Percentiles rank a stretch among this genome's conserved stretches.
Conservation (phyloP, 2,113 vertebrate species). For the Bambusicola thoracicus region DNA sequence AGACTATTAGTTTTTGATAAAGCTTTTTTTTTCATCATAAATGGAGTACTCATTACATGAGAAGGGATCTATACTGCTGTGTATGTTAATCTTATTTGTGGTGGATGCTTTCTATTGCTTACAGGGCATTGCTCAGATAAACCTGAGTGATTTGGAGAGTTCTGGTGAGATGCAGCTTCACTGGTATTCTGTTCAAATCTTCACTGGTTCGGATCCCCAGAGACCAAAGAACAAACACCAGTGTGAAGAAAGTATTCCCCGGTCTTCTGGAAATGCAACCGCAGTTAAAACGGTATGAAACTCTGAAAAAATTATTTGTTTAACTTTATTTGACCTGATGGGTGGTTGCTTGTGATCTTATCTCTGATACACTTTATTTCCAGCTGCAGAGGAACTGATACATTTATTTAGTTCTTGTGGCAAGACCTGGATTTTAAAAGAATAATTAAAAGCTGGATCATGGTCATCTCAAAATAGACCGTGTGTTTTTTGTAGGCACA, state of each 20-base stretch:
- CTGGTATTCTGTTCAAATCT: slow-evolving; percentile 89
- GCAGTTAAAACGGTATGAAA: slow-evolving; percentile 78
- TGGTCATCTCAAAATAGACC: not conserved
- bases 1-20: not conserved
- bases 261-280: slow-evolving; percentile 46
- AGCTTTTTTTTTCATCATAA: not conserved
- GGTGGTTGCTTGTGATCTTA: not conserved
- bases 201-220: slow-evolving; percentile 78
- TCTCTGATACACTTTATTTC: not conserved
- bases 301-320: not conserved
- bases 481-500: not conserved
- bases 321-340: not conserved
- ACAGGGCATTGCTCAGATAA: slow-evolving; percentile 91
- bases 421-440: not conserved
- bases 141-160: slow-evolving; percentile 83
- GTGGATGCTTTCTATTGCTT: not conserved
- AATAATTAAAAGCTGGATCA: not conserved
- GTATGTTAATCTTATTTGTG: not conserved
- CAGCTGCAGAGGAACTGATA: not conserved
- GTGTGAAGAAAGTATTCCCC: slow-evolving; percentile 53
- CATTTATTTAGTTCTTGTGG: not conserved
- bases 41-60: not conserved
- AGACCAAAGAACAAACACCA: slow-evolving; percentile 69
- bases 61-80: not conserved
- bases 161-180: slow-evolving; percentile 89